Evolutionary conservation across 2,888 invertebrate species (phyloP).

Genomic region (Sminthurinus aureus): DNA sequence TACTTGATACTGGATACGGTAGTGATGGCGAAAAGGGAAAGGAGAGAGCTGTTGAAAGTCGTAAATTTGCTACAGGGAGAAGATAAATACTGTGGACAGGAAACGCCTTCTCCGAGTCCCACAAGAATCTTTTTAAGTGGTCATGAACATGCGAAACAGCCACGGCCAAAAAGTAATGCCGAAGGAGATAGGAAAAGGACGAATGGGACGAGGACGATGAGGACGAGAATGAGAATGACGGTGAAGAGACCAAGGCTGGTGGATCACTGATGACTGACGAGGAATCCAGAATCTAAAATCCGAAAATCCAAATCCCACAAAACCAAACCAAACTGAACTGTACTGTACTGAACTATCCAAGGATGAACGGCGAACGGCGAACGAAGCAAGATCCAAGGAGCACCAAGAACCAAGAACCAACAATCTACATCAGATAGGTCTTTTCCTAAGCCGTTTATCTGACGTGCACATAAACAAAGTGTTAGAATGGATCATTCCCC

Average conservation of each 20-base stretch:
- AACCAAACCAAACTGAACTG: no score
- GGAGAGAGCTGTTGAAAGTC: neutral
- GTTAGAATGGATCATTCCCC: conserved; percentile 7
- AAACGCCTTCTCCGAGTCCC: neutral
- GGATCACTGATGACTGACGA: neutral
- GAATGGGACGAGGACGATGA: neutral
- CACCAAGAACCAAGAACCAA: neutral
- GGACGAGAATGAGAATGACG: neutral
- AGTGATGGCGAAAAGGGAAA: neutral
- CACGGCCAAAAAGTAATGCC: conserved; percentile 6
- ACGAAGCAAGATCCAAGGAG: neutral
- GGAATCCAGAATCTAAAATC: no score
- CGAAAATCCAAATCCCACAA: no score
- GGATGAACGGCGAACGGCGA: neutral
- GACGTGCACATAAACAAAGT: conserved; percentile 3
- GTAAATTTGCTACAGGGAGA: neutral
- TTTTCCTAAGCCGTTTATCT: conserved; percentile 15
- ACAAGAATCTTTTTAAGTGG: conserved; percentile 5
- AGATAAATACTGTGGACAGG: neutral
- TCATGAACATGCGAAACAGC: conserved; percentile 25
- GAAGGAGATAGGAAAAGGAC: neutral
- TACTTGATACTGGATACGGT: no score
- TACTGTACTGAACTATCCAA: no score
- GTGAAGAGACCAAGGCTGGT: neutral
- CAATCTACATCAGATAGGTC: neutral